phyloP scores from a whole-genome alignment of 2,888 invertebrate genomes.

The Acrobasis suavella region DNA sequence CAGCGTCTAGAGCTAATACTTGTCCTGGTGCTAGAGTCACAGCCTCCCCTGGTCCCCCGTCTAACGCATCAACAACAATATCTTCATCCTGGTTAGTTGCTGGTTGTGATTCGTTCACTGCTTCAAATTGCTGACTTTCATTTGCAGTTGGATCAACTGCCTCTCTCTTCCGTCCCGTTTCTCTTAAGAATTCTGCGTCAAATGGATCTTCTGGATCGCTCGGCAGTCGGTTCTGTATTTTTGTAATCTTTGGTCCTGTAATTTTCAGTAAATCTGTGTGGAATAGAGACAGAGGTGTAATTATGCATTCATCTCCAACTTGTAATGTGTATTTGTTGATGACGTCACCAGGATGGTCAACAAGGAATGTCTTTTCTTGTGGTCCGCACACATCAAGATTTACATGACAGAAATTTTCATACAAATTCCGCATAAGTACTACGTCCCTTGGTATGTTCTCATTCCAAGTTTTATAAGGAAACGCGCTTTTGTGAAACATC shows the following conservation, averaged over 20 bases:
- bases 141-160: constrained; percentile 67
- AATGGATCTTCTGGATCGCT: constrained; percentile 96
- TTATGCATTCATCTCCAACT: constrained; percentile 95
- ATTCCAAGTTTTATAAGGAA: constrained; percentile 92
- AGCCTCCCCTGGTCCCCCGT: constrained; percentile 83
- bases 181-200: constrained; percentile 94
- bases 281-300: constrained; percentile 94
- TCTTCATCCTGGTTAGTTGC: constrained; percentile 85
- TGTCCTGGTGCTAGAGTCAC: constrained; percentile 89
- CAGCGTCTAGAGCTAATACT: constrained; percentile 93
- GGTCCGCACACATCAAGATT: constrained; percentile 95
- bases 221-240: constrained; percentile 87
- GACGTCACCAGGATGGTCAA: constrained; percentile 87
- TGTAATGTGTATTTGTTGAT: constrained; percentile 88
- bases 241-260: constrained; percentile 88
- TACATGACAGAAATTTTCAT: constrained; percentile 95
- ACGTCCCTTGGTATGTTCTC: constrained; percentile 89
- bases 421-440: constrained; percentile 90
- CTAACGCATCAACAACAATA: constrained; percentile 86
- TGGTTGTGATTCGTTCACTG: constrained; percentile 74
- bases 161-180: constrained; percentile 87
- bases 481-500: constrained; percentile 94
- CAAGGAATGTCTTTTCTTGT: constrained; percentile 89
- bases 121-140: constrained; percentile 75
- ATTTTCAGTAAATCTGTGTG: constrained; percentile 94